Base-by-base conservation (phyloP, 2,113 vertebrate species). In the Onychostruthus taczanowskii region DNA sequence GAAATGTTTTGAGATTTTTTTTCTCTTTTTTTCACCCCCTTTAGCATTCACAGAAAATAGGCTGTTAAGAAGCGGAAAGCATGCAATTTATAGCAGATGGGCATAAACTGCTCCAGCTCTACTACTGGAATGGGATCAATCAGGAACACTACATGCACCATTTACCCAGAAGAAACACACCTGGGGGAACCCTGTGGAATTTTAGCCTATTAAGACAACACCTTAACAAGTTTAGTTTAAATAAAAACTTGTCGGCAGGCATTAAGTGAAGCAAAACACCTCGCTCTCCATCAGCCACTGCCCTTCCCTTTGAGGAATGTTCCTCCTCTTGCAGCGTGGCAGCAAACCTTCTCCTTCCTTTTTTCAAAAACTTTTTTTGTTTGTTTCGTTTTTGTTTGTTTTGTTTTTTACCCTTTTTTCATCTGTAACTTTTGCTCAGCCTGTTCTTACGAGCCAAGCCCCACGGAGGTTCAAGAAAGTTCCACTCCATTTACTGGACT, bases 151-250 rank as follows among this genome's bases (percentile, higher is more conserved):
- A 87, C 96, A 94, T 64, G 97, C 96, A 96, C 93, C 96, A 91
- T 98, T 98, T 98, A 97, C 92, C 94, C 89, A 90, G 89, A 89
- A 97, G 96, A 94, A 97, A 95, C 89, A 92, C 97, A 97, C 96
- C 97, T 96, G 93, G 95, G 97, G 95, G 96, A 96, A 49, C 87
- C 95, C 88, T 73, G 70, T 74, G 83, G 95, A 72, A 91, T 75
- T 61, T 92, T 39, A 90, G 95, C 96, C 97, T 97, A 94, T 97
- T 97, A 97, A 97, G 97, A 92, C 94, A 97, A 97, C 97, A 97
- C 97, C 95, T 98, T 96, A 95, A 95, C 94, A 97, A 81, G 64
- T 95, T 97, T 94, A 96, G 92, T 96, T 97, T 97, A 97, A 97
- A 96, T 96, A 96, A 95, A 97, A 97, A 96, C 76, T 97, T 83